Evolutionary conservation across 2,113 vertebrate species (phyloP).

Genomic region (Eretmodus cyanostictus): DNA sequence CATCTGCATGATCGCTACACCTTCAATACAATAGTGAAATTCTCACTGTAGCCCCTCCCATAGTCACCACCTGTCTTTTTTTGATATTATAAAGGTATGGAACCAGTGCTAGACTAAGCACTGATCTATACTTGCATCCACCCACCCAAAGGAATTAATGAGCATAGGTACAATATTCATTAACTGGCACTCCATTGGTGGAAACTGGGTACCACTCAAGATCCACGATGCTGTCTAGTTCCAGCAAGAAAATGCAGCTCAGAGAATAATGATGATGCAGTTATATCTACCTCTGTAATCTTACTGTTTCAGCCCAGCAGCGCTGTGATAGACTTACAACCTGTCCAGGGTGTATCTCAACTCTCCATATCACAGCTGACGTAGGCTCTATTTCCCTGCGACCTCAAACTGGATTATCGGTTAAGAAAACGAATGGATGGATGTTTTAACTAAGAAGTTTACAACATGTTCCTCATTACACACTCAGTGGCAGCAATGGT

Average conservation of each 20-base stretch:
- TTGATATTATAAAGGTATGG: neutral
- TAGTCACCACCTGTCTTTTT: neutral
- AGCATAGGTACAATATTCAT: neutral
- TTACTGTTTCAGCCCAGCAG: neutral
- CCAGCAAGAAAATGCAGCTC: neutral
- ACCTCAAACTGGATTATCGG: neutral
- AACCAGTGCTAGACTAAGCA: neutral
- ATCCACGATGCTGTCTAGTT: neutral
- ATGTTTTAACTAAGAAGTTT: neutral
- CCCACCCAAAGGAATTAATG: neutral
- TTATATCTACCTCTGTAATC: neutral
- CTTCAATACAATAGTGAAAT: neutral
- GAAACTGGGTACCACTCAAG: neutral
- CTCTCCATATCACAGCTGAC: neutral
- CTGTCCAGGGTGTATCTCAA: neutral
- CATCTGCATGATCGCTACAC: neutral
- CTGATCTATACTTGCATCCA: neutral
- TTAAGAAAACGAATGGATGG: neutral
- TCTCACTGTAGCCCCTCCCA: neutral
- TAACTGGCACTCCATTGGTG: neutral
- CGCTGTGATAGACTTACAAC: neutral
- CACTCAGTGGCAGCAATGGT: fast-evolving
- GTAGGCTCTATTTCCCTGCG: fast-evolving
- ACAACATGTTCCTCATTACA: neutral
- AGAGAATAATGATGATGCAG: fast-evolving